Conservation (phyloP, 1,140 invertebrate genomes). For the Drosophila albomicans region DNA sequence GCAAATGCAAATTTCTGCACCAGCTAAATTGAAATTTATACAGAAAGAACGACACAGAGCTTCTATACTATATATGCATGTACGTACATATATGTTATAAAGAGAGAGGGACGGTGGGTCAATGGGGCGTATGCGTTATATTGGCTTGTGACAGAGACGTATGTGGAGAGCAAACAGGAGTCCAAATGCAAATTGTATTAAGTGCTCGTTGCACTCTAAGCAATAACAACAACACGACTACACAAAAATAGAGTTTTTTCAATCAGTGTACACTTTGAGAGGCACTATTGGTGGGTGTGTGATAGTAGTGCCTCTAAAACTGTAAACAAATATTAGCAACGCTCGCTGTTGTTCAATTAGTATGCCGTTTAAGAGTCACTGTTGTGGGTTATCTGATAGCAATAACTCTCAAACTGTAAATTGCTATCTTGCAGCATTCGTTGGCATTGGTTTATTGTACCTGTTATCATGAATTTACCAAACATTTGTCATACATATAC, state of each 20-base stretch:
- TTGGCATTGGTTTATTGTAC: conserved; percentile 16
- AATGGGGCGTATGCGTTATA: conserved; percentile 37
- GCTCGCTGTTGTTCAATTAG: no score
- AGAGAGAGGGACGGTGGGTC: not conserved
- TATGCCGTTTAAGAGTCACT: no score
- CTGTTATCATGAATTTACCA: conserved; percentile 18
- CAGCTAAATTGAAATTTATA: conserved; percentile 77
- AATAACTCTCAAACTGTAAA: no score
- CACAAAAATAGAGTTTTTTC: conserved; percentile 5
- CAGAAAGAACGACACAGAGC: conserved; percentile 25
- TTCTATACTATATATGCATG: no score
- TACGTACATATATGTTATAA: not conserved
- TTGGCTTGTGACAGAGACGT: conserved; percentile 39
- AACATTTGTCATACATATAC: not conserved
- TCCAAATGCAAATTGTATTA: conserved; percentile 73
- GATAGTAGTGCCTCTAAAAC: no score
- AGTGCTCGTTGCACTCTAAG: conserved; percentile 44
- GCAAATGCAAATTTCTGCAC: conserved; percentile 71
- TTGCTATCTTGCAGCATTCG: no score
- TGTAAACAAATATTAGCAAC: no score
- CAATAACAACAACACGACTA: conserved; percentile 8
- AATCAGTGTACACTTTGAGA: not conserved
- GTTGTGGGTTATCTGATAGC: no score
- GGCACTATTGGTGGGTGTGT: not conserved
- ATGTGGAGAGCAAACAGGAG: conserved; percentile 38